Base-by-base conservation (phyloP, 2,113 vertebrate genomes). In the Rhodinocichla rosea region DNA sequence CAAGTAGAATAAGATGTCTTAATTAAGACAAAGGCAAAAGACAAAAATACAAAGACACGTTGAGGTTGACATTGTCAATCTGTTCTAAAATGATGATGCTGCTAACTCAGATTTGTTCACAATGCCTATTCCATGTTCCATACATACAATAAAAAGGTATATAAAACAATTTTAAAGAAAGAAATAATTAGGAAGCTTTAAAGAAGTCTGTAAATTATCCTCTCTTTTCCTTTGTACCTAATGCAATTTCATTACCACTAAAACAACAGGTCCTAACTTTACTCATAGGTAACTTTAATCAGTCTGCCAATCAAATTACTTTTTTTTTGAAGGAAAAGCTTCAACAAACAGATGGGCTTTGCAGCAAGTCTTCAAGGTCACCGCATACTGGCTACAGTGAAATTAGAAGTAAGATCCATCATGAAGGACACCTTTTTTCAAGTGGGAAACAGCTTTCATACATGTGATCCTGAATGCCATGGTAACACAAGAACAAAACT, bases 311-410 rank as follows among this genome's bases (percentile, higher is more conserved):
- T 79, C 52, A 94, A 75, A 56, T 55, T 8, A 30, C 13, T 50
- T 57, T 77, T 60, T 89, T 79, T 80, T 64, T 68, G 1, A 82
- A 83, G 16, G n/a, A 15, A 70, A 64, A 91, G 2, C 21, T 94
- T 95, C 57, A 64, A 33, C 32, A 92, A 95, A 94, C 87, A 94
- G 83, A 92, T 87, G 87, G 84, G 57, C 37, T 89, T 89, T 92
- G 30, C 78, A 94, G 33, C 45, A 91, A 95, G 39, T 73, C 78
- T 94, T 91, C 92, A 73, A 95, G 78, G 89, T 95, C 89, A 94
- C 63, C 53, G 40, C 92, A 82, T 60, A 82, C 14, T 87, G 70
- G 26, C 23, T 95, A 19, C 35, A 92, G 67, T 92, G 84, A 91
- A 96, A 97, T 73, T 26, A 91, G 44, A 87, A 92, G 59, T 64